Evolutionary conservation across 1,140 invertebrate genomes (phyloP).

Genomic region (Chrysoperla carnea): DNA sequence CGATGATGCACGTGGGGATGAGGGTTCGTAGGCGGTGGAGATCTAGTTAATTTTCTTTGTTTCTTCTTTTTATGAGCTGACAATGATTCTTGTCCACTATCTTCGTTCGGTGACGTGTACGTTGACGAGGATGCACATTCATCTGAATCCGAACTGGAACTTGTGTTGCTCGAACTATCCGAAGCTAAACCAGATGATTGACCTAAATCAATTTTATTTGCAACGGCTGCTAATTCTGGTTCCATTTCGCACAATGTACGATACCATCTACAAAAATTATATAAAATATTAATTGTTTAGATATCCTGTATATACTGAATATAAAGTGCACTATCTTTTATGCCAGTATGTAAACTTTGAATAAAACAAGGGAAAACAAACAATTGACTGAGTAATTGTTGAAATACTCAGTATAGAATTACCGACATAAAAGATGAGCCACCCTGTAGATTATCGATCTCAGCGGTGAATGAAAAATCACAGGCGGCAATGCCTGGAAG

Average conservation of each 20-base stretch:
- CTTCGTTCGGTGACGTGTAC: constrained; percentile 53
- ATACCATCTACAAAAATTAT: constrained; percentile 22
- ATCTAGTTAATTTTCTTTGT: constrained; percentile 24
- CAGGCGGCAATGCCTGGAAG: too few relatives aligned
- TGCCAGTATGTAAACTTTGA: too few relatives aligned
- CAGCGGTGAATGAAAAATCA: too few relatives aligned
- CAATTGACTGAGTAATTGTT: too few relatives aligned
- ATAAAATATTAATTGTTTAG: constrained; percentile 2
- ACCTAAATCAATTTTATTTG: constrained; percentile 72
- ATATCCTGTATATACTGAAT: too few relatives aligned
- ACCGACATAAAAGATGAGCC: too few relatives aligned
- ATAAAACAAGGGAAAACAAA: too few relatives aligned
- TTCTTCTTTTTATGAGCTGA: constrained; percentile 77
- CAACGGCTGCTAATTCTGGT: constrained; percentile 66
- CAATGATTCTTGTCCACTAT: constrained; percentile 75
- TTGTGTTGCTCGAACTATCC: constrained; percentile 82
- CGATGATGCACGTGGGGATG: too few relatives aligned
- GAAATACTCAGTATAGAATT: too few relatives aligned
- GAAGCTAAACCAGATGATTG: constrained; percentile 82
- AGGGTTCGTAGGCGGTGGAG: not conserved
- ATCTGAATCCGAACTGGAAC: constrained; percentile 46
- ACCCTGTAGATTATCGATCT: too few relatives aligned
- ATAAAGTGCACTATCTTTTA: too few relatives aligned
- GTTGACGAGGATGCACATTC: constrained; percentile 41
- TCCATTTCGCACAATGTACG: constrained; percentile 42